Evolutionary conservation across 2,113 vertebrate species (phyloP).

Genomic region (Coracopsis vasa): DNA sequence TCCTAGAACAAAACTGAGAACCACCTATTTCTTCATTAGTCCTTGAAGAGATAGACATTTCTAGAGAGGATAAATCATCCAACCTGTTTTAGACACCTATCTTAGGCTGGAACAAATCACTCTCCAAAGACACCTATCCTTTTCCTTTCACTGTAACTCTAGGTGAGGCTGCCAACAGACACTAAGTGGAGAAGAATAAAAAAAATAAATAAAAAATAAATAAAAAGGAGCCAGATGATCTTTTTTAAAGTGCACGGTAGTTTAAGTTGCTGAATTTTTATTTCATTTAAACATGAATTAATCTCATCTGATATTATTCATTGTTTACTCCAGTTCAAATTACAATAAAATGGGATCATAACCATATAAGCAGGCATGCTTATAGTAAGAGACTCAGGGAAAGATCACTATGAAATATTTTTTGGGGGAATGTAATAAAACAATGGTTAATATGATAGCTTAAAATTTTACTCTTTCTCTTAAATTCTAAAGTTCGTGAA

Average conservation of each 20-base stretch:
- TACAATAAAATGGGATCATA: neutral
- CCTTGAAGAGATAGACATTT: neutral
- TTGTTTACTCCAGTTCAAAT: neutral
- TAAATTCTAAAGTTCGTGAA: neutral
- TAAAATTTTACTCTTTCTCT: neutral
- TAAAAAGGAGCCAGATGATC: neutral
- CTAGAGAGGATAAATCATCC: neutral
- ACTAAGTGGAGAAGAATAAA: neutral
- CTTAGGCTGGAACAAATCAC: neutral
- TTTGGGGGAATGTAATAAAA: neutral
- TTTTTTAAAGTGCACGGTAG: neutral
- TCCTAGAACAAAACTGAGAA: neutral
- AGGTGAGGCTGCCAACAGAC: neutral
- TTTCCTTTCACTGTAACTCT: neutral
- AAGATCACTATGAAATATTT: neutral
- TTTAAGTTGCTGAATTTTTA: neutral
- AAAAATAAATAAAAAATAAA: neutral
- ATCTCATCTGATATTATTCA: neutral
- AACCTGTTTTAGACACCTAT: neutral
- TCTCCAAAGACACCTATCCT: neutral
- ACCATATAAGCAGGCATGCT: neutral
- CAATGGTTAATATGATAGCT: neutral
- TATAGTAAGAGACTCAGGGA: neutral
- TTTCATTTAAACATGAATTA: neutral
- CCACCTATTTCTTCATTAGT: neutral